Percentiles rank a stretch among this genome's conserved stretches.
Evolutionary conservation across 23 tunicate genomes (phyloP).

Genomic region (Diplosoma virens): DNA sequence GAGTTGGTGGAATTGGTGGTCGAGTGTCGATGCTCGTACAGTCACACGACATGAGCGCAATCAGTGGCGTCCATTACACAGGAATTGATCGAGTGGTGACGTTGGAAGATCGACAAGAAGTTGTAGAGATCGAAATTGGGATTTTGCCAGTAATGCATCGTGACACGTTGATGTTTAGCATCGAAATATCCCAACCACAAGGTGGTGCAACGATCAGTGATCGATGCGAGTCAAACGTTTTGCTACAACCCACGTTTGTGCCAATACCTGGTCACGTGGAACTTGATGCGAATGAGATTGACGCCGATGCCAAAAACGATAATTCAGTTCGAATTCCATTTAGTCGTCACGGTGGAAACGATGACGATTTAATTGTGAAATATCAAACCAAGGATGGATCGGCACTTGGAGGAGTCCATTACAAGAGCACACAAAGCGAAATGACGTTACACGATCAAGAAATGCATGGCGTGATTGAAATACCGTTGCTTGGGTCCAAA

Average conservation of each 20-base stretch:
- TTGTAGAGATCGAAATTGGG: constrained; percentile 34
- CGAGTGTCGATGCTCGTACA: constrained; percentile 15
- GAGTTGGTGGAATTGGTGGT: constrained; percentile 12
- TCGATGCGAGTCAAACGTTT: neutral
- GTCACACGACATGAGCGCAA: constrained; percentile 40
- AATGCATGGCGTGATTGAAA: too few relatives aligned
- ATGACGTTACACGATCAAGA: too few relatives aligned
- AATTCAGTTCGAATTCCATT: neutral
- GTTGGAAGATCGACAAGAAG: constrained; percentile 50
- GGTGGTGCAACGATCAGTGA: constrained; percentile 43
- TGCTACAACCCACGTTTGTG: neutral
- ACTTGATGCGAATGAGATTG: neutral
- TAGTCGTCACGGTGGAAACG: constrained; percentile 1
- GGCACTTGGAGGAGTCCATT: constrained; percentile 60
- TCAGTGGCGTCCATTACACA: constrained; percentile 43
- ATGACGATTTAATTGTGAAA: constrained; percentile 6
- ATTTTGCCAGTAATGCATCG: neutral
- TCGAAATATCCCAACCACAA: constrained; percentile 43
- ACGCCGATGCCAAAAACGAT: neutral
- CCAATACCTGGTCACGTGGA: neutral
- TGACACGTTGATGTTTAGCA: constrained; percentile 31
- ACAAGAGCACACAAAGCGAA: constrained; percentile 49
- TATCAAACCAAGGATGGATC: constrained; percentile 47
- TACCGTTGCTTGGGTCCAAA: too few relatives aligned
- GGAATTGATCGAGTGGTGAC: constrained; percentile 30